A percentile compares a stretch with the other conserved stretches of the same genome.
These are phyloP conservation scores for Timema cristinae DNA, from an alignment of 2,888 invertebrate species.

Conservation along the genomic window DNA sequence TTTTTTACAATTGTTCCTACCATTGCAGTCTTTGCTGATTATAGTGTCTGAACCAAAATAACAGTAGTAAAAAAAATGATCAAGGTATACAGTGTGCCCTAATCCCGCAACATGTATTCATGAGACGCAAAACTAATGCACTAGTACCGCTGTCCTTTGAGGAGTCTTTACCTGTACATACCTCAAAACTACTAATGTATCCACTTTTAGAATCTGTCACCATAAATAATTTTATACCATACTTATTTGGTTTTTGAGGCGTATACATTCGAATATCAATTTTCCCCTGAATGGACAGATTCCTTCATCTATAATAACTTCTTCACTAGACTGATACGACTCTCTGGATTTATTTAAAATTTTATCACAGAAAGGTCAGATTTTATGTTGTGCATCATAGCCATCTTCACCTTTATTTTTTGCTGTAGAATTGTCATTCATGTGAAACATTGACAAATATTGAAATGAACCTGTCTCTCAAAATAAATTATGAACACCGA, in stretches of 20 bases:
- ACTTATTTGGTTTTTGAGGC: neutral
- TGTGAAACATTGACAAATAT: neutral
- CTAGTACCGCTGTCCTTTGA: neutral
- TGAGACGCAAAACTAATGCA: neutral
- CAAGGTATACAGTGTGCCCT: no score
- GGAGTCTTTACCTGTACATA: neutral
- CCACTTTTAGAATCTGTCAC: neutral
- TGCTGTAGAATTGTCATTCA: neutral
- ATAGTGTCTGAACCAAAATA: no score
- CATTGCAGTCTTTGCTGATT: neutral
- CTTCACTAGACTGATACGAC: neutral
- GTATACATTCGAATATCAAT: neutral
- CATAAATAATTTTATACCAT: neutral
- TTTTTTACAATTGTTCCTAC: conserved; percentile 1
- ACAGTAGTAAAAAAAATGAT: no score
- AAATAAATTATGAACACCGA: neutral
- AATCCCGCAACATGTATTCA: no score
- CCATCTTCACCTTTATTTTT: neutral
- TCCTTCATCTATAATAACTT: neutral
- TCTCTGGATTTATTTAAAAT: neutral
- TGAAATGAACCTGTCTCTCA: neutral
- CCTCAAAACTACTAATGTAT: conserved; percentile 2
- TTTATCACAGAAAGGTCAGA: neutral
- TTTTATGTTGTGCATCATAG: neutral
- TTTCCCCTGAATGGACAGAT: neutral